These are phyloP conservation scores for Dromius quadrimaculatus DNA, from an alignment of 2,888 invertebrate species.

Conservation along the genomic window DNA sequence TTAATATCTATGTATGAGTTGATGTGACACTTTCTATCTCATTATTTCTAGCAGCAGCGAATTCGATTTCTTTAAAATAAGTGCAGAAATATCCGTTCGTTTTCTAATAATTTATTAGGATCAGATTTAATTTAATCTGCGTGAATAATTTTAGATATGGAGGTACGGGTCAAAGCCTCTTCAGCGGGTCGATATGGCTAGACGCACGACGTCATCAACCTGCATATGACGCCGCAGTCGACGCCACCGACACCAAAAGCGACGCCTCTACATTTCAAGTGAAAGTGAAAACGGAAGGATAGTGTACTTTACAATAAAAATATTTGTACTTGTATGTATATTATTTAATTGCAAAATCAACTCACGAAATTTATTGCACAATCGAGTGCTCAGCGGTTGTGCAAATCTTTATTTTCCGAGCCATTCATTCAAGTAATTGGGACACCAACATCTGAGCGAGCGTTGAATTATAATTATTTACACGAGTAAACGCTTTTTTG, in stretches of 20 bases:
- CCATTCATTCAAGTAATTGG: conserved; percentile 50
- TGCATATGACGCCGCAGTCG: conserved; percentile 19
- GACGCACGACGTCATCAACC: conserved; percentile 42
- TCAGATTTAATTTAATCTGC: too few species aligned
- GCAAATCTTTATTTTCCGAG: conserved; percentile 36
- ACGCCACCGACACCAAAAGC: neutral
- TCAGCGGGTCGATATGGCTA: conserved; percentile 32
- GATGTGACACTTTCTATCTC: conserved; percentile 9
- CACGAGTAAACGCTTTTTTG: neutral
- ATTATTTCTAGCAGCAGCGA: neutral
- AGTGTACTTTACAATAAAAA: too few species aligned
- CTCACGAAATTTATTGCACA: conserved; percentile 44
- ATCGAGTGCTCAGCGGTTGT: conserved; percentile 31
- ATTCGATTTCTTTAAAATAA: conserved; percentile 9
- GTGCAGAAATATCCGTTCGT: neutral
- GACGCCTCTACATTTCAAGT: neutral
- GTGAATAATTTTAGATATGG: too few species aligned
- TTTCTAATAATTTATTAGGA: too few species aligned
- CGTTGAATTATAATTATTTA: conserved; percentile 33
- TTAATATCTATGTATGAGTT: conserved; percentile 5
- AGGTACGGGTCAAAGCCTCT: too few species aligned
- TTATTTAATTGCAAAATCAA: conserved; percentile 42
- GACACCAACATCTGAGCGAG: conserved; percentile 34
- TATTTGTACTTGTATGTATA: too few species aligned
- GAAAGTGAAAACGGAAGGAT: conserved; percentile 15